A percentile compares a stretch with the other conserved stretches of the same genome.
Conservation (phyloP, 1,140 invertebrate species). For the Aporrectodea caliginosa region DNA sequence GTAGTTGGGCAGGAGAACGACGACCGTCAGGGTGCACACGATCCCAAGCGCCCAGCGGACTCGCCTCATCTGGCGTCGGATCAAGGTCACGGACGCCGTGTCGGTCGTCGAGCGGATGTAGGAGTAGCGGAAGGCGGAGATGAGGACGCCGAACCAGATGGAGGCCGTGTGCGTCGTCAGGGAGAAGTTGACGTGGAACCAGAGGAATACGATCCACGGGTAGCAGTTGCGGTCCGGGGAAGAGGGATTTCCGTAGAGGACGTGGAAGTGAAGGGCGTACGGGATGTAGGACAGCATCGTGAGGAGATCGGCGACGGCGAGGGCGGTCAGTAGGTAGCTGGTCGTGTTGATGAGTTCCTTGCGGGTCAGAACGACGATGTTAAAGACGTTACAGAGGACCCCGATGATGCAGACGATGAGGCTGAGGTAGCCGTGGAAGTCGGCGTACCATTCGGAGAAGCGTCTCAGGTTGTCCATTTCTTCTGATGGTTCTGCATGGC, state of each 20-base stretch:
- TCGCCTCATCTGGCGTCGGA: constrained; percentile 50
- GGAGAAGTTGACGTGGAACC: constrained; percentile 63
- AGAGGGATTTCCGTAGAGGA: constrained; percentile 36
- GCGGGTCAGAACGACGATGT: constrained; percentile 80
- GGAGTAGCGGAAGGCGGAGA: constrained; percentile 87
- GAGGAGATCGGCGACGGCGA: constrained; percentile 78
- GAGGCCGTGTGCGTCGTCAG: constrained; percentile 84
- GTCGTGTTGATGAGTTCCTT: constrained; percentile 78
- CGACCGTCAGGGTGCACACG: not conserved
- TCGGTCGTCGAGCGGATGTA: constrained; percentile 71
- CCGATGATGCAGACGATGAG: constrained; percentile 78
- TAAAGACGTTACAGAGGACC: constrained; percentile 80
- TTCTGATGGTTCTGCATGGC: too few relatives aligned
- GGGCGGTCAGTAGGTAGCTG: constrained; percentile 75
- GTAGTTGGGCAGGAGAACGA: not conserved
- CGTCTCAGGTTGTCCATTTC: constrained; percentile 28
- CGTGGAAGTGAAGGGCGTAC: constrained; percentile 66
- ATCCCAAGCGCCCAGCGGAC: not conserved
- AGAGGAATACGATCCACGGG: constrained; percentile 45
- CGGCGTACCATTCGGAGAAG: constrained; percentile 47
- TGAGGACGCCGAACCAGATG: constrained; percentile 82
- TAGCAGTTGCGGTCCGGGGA: constrained; percentile 17
- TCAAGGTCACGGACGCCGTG: constrained; percentile 64
- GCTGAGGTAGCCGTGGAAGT: constrained; percentile 67
- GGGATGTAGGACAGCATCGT: constrained; percentile 83